A percentile compares a stretch with the other conserved stretches of the same genome.
phyloP scores from a whole-genome alignment of 2,113 vertebrate species.

The Oceanites oceanicus region DNA sequence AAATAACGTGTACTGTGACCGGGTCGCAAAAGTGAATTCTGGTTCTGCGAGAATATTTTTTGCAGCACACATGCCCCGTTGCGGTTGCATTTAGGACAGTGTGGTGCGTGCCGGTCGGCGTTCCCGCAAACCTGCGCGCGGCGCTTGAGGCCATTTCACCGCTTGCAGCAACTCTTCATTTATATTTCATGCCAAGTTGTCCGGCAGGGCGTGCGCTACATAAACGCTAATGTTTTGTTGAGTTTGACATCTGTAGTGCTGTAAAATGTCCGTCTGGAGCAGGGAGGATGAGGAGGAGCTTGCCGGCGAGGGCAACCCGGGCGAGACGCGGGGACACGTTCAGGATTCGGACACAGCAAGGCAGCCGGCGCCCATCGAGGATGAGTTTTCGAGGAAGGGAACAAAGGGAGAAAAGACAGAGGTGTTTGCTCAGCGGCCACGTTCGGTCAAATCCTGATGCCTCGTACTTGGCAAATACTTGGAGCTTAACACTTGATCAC shows the following conservation, averaged over 20 bases:
- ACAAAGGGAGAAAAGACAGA: background rate
- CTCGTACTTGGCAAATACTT: background rate
- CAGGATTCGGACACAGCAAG: background rate
- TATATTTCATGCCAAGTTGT: background rate
- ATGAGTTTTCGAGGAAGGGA: background rate
- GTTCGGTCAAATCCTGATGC: background rate
- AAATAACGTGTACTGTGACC: background rate
- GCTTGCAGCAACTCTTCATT: background rate
- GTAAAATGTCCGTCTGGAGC: background rate
- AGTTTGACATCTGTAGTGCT: background rate
- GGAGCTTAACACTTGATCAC: background rate
- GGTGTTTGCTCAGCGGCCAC: background rate
- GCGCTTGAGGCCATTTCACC: background rate
- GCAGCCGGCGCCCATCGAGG: background rate
- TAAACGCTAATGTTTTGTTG: rapidly evolving
- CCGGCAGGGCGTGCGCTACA: background rate
- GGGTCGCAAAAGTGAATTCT: background rate
- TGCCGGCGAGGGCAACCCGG: background rate
- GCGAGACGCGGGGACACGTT: rapidly evolving
- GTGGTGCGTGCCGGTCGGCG: background rate
- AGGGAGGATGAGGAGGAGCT: background rate
- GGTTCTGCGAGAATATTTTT: background rate
- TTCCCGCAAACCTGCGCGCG: background rate
- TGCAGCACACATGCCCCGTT: background rate
- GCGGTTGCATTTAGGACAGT: background rate